These are phyloP conservation scores for Malacosoma neustria DNA, from an alignment of 2,888 invertebrate species.

Conservation along the genomic window DNA sequence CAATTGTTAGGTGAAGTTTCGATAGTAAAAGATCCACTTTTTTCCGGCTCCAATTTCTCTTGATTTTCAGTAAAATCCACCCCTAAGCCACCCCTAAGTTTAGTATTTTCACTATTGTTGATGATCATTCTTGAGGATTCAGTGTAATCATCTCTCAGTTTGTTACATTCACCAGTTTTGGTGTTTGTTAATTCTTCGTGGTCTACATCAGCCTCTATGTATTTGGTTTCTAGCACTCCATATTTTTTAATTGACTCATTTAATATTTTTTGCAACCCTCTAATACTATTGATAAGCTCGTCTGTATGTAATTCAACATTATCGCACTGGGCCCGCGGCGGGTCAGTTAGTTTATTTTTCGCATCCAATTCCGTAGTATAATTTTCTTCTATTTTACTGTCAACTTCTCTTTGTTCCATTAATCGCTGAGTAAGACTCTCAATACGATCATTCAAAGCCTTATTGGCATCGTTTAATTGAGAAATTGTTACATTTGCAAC, in stretches of 20 bases:
- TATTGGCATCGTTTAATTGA: constrained; percentile 81
- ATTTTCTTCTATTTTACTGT: constrained; percentile 83
- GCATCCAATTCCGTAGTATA: constrained; percentile 88
- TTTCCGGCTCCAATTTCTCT: constrained; percentile 78
- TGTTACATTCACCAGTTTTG: constrained; percentile 82
- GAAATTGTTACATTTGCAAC: constrained; percentile 80
- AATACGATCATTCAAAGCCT: constrained; percentile 77
- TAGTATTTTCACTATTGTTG: constrained; percentile 83
- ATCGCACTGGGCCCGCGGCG: constrained; percentile 87
- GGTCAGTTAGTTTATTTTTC: constrained; percentile 86
- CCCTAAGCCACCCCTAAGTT: constrained; percentile 85
- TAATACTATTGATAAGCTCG: constrained; percentile 84
- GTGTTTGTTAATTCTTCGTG: constrained; percentile 80
- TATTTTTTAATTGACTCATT: constrained; percentile 88
- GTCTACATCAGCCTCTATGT: constrained; percentile 76
- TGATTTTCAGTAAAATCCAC: constrained; percentile 89
- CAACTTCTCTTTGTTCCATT: constrained; percentile 82
- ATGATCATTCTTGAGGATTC: constrained; percentile 83
- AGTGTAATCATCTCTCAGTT: constrained; percentile 78
- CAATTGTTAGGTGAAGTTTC: constrained; percentile 41
- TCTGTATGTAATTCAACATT: constrained; percentile 85
- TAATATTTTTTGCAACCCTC: constrained; percentile 83
- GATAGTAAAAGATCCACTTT: constrained; percentile 46
- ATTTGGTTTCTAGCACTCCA: constrained; percentile 84
- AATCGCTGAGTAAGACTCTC: constrained; percentile 82